These are phyloP conservation scores for Lepetodrilus schrolli DNA, from an alignment of 2,888 invertebrate species.

Conservation along the genomic window DNA sequence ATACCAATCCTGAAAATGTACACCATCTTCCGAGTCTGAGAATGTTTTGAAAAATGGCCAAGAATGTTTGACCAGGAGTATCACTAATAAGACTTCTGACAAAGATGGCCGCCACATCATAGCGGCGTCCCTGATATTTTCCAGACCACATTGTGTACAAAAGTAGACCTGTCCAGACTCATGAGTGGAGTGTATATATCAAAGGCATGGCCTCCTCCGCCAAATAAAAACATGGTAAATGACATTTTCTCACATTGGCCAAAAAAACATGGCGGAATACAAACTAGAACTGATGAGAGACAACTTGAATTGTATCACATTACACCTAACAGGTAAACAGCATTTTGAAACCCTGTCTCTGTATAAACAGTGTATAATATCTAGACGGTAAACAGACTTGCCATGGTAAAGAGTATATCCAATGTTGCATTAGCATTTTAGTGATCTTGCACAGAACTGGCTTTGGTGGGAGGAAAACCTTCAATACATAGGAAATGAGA, in stretches of 20 bases:
- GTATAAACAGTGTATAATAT: no score
- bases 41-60: constrained; percentile 1
- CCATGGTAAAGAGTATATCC: no score
- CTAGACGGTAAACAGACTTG: no score
- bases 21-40: neutral
- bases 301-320: neutral
- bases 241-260: constrained; percentile 15
- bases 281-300: neutral
- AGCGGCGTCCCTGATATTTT: neutral
- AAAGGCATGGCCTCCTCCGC: constrained; percentile 22
- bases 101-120: neutral
- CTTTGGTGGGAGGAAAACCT: no score
- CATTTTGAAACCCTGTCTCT: no score
- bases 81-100: neutral
- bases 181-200: neutral
- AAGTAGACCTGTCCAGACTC: neutral
- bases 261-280: constrained; percentile 1
- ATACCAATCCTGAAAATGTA: neutral
- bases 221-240: constrained; percentile 16
- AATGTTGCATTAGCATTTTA: no score
- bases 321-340: no score
- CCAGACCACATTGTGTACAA: constrained; percentile 22
- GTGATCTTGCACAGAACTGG: no score
- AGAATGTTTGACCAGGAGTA: neutral
- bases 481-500: no score